Evolutionary conservation across 2,797 vertebrate genomes (phyloP).

Genomic region (Acipenser ruthenus): DNA sequence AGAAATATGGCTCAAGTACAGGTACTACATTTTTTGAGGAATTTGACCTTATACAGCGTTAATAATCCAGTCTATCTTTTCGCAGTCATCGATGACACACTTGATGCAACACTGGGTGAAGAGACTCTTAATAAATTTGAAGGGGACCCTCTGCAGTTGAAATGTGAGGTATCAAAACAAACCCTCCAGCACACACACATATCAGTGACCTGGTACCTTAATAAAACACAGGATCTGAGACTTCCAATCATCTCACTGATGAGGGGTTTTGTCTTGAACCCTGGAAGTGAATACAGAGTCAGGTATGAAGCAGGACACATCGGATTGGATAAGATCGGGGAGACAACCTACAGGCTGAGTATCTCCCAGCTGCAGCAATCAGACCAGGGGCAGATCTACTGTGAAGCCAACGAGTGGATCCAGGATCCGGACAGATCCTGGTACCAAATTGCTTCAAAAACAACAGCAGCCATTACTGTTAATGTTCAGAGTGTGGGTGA

Average conservation of each 20-base stretch:
- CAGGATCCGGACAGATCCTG: slow-evolving; percentile 52
- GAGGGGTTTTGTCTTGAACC: slow-evolving; percentile 42
- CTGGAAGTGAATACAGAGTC: slow-evolving; percentile 31
- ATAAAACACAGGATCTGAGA: slow-evolving; percentile 15
- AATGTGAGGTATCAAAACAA: slow-evolving; percentile 44
- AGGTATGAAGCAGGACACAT: slow-evolving; percentile 37
- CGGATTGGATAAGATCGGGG: slow-evolving; percentile 38
- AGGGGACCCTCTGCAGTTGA: slow-evolving; percentile 39
- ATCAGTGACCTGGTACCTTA: slow-evolving; percentile 50
- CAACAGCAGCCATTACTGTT: slow-evolving; percentile 33
- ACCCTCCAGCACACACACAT: slow-evolving; percentile 56
- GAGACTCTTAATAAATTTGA: slow-evolving; percentile 32
- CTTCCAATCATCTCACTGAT: slow-evolving; percentile 46
- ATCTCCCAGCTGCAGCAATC: slow-evolving; percentile 17
- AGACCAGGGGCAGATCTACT: slow-evolving; percentile 47
- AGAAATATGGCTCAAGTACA: too few relatives aligned
- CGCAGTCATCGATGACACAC: slow-evolving; percentile 54
- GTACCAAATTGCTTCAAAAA: slow-evolving; percentile 55
- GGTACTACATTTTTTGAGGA: too few relatives aligned
- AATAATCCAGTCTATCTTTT: background rate
- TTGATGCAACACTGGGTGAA: slow-evolving; percentile 33
- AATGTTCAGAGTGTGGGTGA: slow-evolving; percentile 58
- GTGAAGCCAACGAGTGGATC: slow-evolving; percentile 51
- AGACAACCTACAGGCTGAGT: slow-evolving; percentile 36
- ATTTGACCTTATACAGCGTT: too few relatives aligned